These are phyloP conservation scores for Notodonta dromedarius DNA, from an alignment of 2,888 invertebrate species.

Conservation along the genomic window DNA sequence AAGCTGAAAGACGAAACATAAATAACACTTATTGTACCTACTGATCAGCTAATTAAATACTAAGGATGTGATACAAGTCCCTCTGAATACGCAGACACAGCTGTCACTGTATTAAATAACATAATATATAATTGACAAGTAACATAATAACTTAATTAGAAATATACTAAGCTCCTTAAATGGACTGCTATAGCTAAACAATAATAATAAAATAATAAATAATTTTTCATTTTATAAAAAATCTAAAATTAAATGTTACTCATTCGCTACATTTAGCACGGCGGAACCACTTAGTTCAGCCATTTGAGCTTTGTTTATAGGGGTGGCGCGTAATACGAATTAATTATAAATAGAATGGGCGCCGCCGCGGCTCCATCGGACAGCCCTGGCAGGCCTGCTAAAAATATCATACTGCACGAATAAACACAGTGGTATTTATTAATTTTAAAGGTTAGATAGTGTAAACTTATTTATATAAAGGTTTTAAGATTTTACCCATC, in stretches of 20 bases:
- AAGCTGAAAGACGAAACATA: too few species aligned
- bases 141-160: too few species aligned
- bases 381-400: background rate
- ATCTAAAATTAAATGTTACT: background rate
- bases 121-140: too few species aligned
- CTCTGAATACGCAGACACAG: too few species aligned
- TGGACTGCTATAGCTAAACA: too few species aligned
- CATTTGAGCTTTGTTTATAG: conserved; percentile 3
- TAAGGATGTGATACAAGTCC: too few species aligned
- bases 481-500: too few species aligned
- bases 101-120: too few species aligned
- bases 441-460: background rate
- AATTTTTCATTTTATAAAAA: background rate
- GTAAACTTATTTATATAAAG: too few species aligned
- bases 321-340: conserved; percentile 3
- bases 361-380: background rate
- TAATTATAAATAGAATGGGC: background rate
- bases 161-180: too few species aligned
- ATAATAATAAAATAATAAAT: background rate
- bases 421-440: background rate
- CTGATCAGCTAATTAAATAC: too few species aligned
- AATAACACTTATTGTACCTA: too few species aligned
- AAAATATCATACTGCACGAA: background rate
- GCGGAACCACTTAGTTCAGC: background rate
- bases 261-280: background rate